phyloP scores from a whole-genome alignment of 1,140 invertebrate species.

The Penaeus chinensis region DNA sequence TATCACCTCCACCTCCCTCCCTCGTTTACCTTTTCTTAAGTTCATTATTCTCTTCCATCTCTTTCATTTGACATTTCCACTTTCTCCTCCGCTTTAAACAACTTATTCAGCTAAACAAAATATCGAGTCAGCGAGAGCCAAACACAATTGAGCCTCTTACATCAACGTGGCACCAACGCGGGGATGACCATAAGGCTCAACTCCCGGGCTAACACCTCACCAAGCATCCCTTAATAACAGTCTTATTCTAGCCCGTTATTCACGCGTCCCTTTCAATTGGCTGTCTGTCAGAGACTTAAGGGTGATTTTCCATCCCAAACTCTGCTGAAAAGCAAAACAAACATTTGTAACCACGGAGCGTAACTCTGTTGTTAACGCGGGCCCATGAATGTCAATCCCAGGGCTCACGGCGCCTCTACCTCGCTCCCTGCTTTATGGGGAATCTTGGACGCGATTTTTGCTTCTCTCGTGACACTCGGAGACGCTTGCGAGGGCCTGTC shows the following conservation, averaged over 20 bases:
- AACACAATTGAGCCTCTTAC: conserved; percentile 51
- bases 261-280: conserved; percentile 43
- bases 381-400: conserved; percentile 24
- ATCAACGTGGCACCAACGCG: background rate
- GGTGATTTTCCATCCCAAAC: conserved; percentile 45
- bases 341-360: conserved; percentile 36
- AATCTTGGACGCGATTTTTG: background rate
- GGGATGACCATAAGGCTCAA: conserved; percentile 13
- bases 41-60: background rate
- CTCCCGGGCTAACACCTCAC: background rate
- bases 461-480: background rate
- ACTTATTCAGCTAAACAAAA: conserved; percentile 46
- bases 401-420: background rate
- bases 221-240: background rate
- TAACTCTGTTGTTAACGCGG: conserved; percentile 42
- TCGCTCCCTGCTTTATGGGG: background rate
- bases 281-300: conserved; percentile 51
- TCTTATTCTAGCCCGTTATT: conserved; percentile 25
- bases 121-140: conserved; percentile 23
- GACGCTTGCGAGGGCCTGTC: background rate
- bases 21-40: background rate
- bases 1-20: background rate
- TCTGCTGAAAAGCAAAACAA: conserved; percentile 48
- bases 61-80: conserved; percentile 3
- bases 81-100: conserved; percentile 25